These are phyloP conservation scores for Mellilla xanthometata DNA, from an alignment of 2,888 invertebrate species.

Conservation along the genomic window DNA sequence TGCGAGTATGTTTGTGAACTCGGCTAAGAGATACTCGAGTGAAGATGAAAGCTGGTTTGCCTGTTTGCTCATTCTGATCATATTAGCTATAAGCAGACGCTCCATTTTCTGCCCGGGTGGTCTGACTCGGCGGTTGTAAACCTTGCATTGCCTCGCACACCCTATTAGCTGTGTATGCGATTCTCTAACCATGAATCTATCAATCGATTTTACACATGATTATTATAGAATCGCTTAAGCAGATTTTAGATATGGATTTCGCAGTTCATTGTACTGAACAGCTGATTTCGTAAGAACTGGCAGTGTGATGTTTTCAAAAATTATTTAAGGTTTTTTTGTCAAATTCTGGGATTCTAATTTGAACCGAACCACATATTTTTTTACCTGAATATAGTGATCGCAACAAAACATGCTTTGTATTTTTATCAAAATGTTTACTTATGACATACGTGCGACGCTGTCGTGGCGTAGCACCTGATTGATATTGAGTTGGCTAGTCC, in stretches of 20 bases:
- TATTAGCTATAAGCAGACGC: conserved; percentile 75
- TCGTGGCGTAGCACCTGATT: too few relatives aligned
- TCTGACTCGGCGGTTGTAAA: conserved; percentile 71
- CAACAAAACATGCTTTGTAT: too few relatives aligned
- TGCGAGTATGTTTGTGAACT: conserved; percentile 39
- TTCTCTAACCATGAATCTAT: conserved; percentile 45
- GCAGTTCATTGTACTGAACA: background rate
- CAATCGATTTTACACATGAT: conserved; percentile 40
- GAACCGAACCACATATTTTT: too few relatives aligned
- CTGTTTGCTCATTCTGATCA: conserved; percentile 78
- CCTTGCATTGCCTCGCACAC: conserved; percentile 64
- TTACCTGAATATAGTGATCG: too few relatives aligned
- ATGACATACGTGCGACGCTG: too few relatives aligned
- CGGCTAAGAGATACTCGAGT: conserved; percentile 64
- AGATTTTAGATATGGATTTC: background rate
- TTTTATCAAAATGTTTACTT: too few relatives aligned
- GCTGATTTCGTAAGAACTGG: too few relatives aligned
- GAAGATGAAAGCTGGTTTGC: conserved; percentile 79
- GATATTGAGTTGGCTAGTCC: too few relatives aligned
- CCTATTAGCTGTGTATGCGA: conserved; percentile 64
- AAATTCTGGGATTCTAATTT: too few relatives aligned
- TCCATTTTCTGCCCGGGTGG: conserved; percentile 74
- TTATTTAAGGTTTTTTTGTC: too few relatives aligned
- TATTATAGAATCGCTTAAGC: conserved; percentile 2
- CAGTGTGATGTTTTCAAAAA: too few relatives aligned